A percentile compares a stretch with the other conserved stretches of the same genome.
Conservation (phyloP, 2,113 vertebrate genomes). For the Gopherus evgoodei region DNA sequence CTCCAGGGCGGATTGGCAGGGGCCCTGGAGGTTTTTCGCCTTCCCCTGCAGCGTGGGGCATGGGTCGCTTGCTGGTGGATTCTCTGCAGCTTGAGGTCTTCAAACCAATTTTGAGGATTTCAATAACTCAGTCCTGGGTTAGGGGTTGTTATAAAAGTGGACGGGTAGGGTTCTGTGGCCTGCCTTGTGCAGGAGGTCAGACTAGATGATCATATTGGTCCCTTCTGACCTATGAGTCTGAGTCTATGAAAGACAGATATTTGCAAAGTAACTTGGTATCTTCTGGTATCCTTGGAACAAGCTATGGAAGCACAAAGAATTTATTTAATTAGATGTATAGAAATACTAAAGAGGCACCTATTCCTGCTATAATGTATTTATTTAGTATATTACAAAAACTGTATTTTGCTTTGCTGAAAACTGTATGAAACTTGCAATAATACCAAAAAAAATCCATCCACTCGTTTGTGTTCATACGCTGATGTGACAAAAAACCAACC, state of each 20-base stretch:
- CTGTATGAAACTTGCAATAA: constrained; percentile 8
- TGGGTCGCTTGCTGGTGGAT: too few species aligned
- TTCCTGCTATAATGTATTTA: constrained; percentile 2
- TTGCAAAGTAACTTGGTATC: neutral
- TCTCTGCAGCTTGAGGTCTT: too few species aligned
- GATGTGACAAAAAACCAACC: neutral
- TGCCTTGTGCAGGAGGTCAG: too few species aligned
- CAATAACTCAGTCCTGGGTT: too few species aligned
- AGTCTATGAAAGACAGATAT: neutral
- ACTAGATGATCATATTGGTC: too few species aligned
- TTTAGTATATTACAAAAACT: neutral
- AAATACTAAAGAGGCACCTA: neutral
- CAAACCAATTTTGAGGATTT: too few species aligned
- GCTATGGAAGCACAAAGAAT: neutral
- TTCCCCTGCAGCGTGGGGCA: too few species aligned
- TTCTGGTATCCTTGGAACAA: constrained; percentile 3
- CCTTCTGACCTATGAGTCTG: too few species aligned
- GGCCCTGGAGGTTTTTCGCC: too few species aligned
- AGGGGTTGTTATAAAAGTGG: too few species aligned
- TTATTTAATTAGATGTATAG: neutral
- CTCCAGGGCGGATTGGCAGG: too few species aligned
- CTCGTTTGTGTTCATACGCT: neutral
- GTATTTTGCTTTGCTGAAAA: constrained; percentile 46
- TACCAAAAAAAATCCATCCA: neutral
- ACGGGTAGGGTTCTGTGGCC: too few species aligned